Base-by-base conservation (phyloP, 2,888 invertebrate species). In the Lithodes maja region DNA sequence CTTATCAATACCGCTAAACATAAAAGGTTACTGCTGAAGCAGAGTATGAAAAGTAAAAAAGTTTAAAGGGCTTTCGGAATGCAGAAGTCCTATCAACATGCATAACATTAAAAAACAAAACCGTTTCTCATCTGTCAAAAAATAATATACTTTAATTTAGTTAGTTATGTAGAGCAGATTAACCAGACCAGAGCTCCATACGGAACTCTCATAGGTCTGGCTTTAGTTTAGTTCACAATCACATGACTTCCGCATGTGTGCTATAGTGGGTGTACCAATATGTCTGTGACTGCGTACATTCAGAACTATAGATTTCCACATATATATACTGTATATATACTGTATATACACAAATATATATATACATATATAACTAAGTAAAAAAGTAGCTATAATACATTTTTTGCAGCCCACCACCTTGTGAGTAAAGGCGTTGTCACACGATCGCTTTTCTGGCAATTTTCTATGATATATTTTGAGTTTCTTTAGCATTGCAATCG, bases 1-100 rank as follows among this genome's bases (percentile, higher is more conserved):
- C 33, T 61, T 82, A 82, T 68, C 49, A 82, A 82, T 50, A 83
- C 69, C 54, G 54, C 49, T 50, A 53, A 53, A n/a, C 2, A 17
- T 33, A n/a, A 71, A 15, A 52, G 52, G 17, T 71, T 83, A 79
- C 33, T 79, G 50, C 52, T 53, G 69, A n/a, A 83, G 61, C 61
- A 61, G 61, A 61, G 61, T 61, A 61, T 61, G 61, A 83, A 86
- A 79, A 50, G 77, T 86, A 86, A 49, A 86, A 86, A 85, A 86
- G 69, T 85, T 68, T 78, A 83, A 74, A 80, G 50, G 54, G 78
- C 52, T 88, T 54, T 79, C 87, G 87, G 87, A 88, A 88, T 88
- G 87, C 87, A 80, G 83, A 55, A 86, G 84, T 71, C 55, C 77
- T 78, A 68, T 87, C 54, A 79, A 79, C 54, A 68, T 84, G 83